Percentiles rank a stretch among this genome's conserved stretches.
Evolutionary conservation across 2,888 invertebrate species (phyloP).

Genomic region (Parasteatoda lunata): DNA sequence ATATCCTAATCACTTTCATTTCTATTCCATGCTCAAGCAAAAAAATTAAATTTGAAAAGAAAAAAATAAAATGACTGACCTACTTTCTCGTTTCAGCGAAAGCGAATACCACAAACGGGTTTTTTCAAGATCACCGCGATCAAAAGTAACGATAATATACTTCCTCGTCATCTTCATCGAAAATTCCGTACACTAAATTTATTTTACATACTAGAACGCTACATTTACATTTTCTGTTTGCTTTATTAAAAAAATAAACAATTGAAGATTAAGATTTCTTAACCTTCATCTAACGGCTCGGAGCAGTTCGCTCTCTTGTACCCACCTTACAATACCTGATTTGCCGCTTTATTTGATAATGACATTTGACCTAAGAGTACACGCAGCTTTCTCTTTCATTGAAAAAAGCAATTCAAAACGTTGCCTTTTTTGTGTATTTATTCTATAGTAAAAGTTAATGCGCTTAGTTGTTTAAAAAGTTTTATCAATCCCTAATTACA

Average conservation of each 20-base stretch:
- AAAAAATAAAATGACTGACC: constrained; percentile 55
- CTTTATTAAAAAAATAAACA: neutral
- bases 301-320: constrained; percentile 1
- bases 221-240: constrained; percentile 16
- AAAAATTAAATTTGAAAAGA: neutral
- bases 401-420: too few relatives aligned
- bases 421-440: too few relatives aligned
- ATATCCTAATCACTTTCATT: neutral
- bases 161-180: constrained; percentile 42
- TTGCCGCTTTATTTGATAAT: constrained; percentile 3
- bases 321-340: neutral
- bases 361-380: neutral
- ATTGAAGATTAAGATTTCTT: constrained; percentile 21
- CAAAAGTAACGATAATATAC: constrained; percentile 23
- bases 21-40: neutral
- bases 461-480: too few relatives aligned
- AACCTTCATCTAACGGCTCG: constrained; percentile 54
- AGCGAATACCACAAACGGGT: constrained; percentile 56
- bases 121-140: constrained; percentile 66
- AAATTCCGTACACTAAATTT: constrained; percentile 20
- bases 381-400: neutral
- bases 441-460: too few relatives aligned
- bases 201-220: constrained; percentile 26
- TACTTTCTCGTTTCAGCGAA: constrained; percentile 52
- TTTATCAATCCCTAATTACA: too few relatives aligned